Evolutionary conservation across 2,113 vertebrate genomes (phyloP), one percentile per base, ranked within the genome.

Genomic region (Xenopus laevis): DNA sequence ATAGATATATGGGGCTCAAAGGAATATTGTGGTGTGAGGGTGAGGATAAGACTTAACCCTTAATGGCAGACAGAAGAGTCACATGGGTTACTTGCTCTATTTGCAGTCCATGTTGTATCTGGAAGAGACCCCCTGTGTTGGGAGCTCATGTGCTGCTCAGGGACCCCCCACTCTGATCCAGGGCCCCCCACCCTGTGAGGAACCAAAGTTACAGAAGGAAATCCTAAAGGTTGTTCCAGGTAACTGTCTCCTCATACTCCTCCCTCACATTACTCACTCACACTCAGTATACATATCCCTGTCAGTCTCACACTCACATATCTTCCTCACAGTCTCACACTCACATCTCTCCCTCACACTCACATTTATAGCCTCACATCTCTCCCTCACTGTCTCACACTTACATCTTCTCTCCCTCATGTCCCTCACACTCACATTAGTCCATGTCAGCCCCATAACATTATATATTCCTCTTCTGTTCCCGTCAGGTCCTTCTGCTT

Each of bases 151-250:
- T 86, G 94, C 90, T 81, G 92, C 92, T n/a, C n/a, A n/a, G n/a
- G n/a, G n/a, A 71, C 97, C 96, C 45, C 94, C 94, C n/a, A 94
- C 92, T 83, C 92, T 91, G 81, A 89, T 96, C 66, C 86, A 95
- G 83, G 97, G 96, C 81, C 94, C 91, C 4, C 88, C 94, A 82
- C 94, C 96, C 82, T 92, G 87, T 0, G 93, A 96, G 82, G 96
- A 97, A 83, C 94, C 91, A 46, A 86, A 92, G 68, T 85, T 93
- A 74, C 93, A 96, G 63, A 94, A 97, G 58, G 93, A 85, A 12
- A 89, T 82, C 13, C 45, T 11, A 50, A 50, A 52, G 57, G 46
- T 15, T 11, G 10, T 55, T 15, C 72, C 72, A 59, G 23, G 64
- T 74, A 45, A n/a, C 9, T 57, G 12, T 17, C 10, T 12, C 20